phyloP scores from a whole-genome alignment of 2,113 vertebrate genomes.

The Coturnix japonica region DNA sequence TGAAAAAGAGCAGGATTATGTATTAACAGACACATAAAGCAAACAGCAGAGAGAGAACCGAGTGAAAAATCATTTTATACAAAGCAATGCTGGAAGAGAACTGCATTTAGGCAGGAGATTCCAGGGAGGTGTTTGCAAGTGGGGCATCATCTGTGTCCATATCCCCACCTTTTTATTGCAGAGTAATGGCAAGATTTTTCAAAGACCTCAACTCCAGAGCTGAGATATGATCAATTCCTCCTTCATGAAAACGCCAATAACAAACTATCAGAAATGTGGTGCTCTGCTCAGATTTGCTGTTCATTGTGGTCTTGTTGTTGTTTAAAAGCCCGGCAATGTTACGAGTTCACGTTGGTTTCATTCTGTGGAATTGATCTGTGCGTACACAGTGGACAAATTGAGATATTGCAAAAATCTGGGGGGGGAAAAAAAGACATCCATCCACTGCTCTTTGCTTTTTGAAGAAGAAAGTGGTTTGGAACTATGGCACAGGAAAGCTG shows the following conservation, averaged over 20 bases:
- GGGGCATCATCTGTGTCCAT: neutral
- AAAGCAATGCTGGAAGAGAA: neutral
- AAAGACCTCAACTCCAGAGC: neutral
- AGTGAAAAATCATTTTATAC: neutral
- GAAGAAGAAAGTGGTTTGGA: neutral
- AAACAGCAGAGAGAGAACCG: neutral
- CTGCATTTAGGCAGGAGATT: neutral
- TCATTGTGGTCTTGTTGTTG: neutral
- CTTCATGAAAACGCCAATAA: neutral
- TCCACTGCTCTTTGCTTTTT: neutral
- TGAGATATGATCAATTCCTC: neutral
- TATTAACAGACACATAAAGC: constrained; percentile 45
- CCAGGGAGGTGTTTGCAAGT: neutral
- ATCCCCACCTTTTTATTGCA: neutral
- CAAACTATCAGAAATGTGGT: neutral
- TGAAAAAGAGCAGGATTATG: constrained; percentile 31
- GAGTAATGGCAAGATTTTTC: neutral
- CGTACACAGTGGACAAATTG: neutral
- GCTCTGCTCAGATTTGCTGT: neutral
- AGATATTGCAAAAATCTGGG: neutral
- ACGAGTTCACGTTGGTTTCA: neutral
- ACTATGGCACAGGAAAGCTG: neutral
- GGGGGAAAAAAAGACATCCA: neutral
- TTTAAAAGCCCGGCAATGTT: neutral
- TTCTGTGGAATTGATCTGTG: constrained; percentile 36